These are phyloP conservation scores for Galago senegalensis DNA, from an alignment of 2,797 vertebrate genomes.

Conservation along the genomic window DNA sequence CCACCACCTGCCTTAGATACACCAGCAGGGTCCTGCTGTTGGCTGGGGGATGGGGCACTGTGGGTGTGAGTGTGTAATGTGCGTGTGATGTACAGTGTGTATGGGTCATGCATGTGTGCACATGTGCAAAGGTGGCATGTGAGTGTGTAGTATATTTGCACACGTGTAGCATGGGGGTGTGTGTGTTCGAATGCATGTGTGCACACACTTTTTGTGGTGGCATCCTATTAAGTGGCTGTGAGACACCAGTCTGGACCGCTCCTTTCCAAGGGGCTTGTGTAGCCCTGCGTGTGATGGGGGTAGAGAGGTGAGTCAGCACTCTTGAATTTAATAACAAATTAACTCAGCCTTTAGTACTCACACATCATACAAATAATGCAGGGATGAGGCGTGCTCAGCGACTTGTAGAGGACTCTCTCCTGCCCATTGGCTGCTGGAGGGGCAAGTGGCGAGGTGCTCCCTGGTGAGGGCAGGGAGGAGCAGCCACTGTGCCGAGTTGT, in stretches of 20 bases:
- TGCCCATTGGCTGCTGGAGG: not conserved
- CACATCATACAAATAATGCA: fast-evolving
- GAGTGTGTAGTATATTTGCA: not conserved
- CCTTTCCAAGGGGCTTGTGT: fast-evolving
- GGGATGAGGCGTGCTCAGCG: not conserved
- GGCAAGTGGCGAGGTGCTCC: not conserved
- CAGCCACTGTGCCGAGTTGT: fast-evolving
- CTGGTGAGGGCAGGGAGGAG: not conserved
- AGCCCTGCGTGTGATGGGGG: not conserved
- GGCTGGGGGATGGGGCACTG: conserved; percentile 32
- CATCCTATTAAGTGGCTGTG: not conserved
- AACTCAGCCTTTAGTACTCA: not conserved
- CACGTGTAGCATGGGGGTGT: not conserved
- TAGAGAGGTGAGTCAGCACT: too few species aligned
- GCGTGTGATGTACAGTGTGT: not conserved
- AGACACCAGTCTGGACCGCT: not conserved
- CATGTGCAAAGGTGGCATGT: not conserved
- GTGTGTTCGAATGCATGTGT: not conserved
- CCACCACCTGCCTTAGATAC: not conserved
- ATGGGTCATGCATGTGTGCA: not conserved
- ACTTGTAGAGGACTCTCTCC: not conserved
- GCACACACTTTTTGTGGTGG: too few species aligned
- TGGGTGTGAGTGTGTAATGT: not conserved
- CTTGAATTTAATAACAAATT: not conserved
- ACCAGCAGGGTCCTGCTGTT: not conserved